A percentile compares a stretch with the other conserved stretches of the same genome.
phyloP scores from a whole-genome alignment of 2,888 invertebrate genomes.

The Hirtodrosophila cameraria region DNA sequence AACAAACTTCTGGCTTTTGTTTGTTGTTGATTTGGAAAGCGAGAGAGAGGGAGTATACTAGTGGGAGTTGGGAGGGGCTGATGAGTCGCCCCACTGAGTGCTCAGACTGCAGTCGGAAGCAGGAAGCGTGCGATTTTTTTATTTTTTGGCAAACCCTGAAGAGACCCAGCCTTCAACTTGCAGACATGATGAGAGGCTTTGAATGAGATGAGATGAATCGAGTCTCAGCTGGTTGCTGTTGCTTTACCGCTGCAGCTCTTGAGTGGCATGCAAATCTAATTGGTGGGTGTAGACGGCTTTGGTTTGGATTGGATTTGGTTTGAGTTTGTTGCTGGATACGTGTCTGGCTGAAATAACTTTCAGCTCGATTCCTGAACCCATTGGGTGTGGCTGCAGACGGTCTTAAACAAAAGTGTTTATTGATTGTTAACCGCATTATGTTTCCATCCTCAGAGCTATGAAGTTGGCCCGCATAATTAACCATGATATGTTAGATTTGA shows the following conservation, averaged over 20 bases:
- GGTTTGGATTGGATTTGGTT: conserved; percentile 1
- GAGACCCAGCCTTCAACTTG: conserved; percentile 6
- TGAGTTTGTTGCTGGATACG: conserved; percentile 17
- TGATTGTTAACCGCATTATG: conserved; percentile 47
- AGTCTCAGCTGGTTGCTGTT: conserved; percentile 14
- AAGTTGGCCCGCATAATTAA: conserved; percentile 5
- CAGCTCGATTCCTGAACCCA: not conserved
- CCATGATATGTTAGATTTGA: conserved; percentile 15
- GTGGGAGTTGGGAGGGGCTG: conserved; percentile 3
- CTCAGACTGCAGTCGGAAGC: conserved; percentile 39
- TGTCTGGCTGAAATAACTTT: conserved; percentile 35
- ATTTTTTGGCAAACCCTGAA: conserved; percentile 30
- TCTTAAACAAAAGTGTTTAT: conserved; percentile 27
- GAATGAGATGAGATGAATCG: not conserved
- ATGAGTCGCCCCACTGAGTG: conserved; percentile 4
- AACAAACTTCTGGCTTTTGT: conserved; percentile 66
- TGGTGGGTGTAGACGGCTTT: conserved; percentile 4
- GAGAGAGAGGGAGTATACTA: not conserved
- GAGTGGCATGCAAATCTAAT: conserved; percentile 25
- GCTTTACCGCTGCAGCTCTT: conserved; percentile 13
- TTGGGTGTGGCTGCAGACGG: conserved; percentile 10
- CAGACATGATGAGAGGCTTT: conserved; percentile 1
- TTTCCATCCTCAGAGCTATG: not conserved
- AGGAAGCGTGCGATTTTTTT: conserved; percentile 67
- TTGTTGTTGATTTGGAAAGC: conserved; percentile 23